These are phyloP conservation scores for Nibea coibor DNA, from an alignment of 2,113 vertebrate genomes.

Conservation along the genomic window DNA sequence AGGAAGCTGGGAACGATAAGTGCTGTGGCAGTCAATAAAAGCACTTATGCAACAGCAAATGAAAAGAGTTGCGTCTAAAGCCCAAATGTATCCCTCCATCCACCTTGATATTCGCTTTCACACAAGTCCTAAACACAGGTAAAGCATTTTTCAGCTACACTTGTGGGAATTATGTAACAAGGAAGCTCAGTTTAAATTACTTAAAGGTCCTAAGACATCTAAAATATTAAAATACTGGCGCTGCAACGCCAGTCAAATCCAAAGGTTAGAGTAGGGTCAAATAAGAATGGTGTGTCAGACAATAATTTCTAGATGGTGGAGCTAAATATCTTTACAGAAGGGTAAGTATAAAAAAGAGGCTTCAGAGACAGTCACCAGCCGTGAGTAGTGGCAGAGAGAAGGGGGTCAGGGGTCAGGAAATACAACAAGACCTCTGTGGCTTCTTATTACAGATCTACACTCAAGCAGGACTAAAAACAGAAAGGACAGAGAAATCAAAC, in stretches of 20 bases:
- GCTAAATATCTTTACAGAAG: constrained; percentile 22
- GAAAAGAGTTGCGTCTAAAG: constrained; percentile 53
- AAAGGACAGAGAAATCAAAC: constrained; percentile 62
- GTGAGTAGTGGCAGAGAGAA: constrained; percentile 39
- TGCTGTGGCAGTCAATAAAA: constrained; percentile 55
- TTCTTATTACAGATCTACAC: constrained; percentile 44
- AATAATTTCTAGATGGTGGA: neutral
- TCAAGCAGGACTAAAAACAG: constrained; percentile 70
- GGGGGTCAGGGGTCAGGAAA: constrained; percentile 42
- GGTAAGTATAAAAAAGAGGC: constrained; percentile 17
- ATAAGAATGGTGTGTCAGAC: neutral
- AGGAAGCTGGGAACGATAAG: constrained; percentile 27
- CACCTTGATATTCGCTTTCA: constrained; percentile 19
- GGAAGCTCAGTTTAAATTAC: constrained; percentile 13
- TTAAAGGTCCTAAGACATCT: constrained; percentile 10
- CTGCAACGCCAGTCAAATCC: neutral
- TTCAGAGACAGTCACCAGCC: constrained; percentile 36
- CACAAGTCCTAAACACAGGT: constrained; percentile 22
- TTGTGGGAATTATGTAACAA: constrained; percentile 48
- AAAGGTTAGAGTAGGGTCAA: neutral
- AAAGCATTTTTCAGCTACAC: constrained; percentile 33
- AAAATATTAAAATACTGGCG: constrained; percentile 30
- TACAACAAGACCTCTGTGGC: constrained; percentile 58
- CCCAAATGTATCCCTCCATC: constrained; percentile 41
- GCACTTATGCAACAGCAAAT: constrained; percentile 53